A percentile compares a stretch with the other conserved stretches of the same genome.
Conservation (phyloP, 2,888 invertebrate genomes). For the Bimastos eiseni region DNA sequence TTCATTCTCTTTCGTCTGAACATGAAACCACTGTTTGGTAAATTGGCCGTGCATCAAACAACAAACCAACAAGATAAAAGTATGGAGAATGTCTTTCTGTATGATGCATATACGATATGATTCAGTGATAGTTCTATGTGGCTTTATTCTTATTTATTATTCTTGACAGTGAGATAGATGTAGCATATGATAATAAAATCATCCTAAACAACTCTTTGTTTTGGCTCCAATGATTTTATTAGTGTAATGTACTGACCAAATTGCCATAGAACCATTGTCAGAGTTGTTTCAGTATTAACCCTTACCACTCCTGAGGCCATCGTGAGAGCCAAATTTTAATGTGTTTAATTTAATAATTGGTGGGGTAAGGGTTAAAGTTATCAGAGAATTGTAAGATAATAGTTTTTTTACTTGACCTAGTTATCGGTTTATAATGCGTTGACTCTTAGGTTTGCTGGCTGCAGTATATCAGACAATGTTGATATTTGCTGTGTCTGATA, state of each 20-base stretch:
- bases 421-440: too few species aligned
- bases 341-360: too few species aligned
- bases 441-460: too few species aligned
- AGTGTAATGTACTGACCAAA: too few species aligned
- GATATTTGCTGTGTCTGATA: too few species aligned
- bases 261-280: background rate
- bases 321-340: too few species aligned
- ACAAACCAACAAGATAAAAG: slow-evolving; percentile 30
- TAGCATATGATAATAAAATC: background rate
- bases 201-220: background rate
- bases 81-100: background rate
- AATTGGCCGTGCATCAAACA: slow-evolving; percentile 39
- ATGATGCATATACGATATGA: background rate
- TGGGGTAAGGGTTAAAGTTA: background rate
- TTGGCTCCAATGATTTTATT: too few species aligned
- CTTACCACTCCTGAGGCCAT: too few species aligned
- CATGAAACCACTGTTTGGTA: slow-evolving; percentile 58
- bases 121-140: background rate
- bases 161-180: background rate
- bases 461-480: too few species aligned
- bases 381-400: background rate
- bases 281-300: background rate
- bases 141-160: background rate
- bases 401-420: background rate
- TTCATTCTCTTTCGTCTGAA: slow-evolving; percentile 75